Evolutionary conservation across 2,888 invertebrate genomes (phyloP).

Genomic region (Nemotelus pantherinus): DNA sequence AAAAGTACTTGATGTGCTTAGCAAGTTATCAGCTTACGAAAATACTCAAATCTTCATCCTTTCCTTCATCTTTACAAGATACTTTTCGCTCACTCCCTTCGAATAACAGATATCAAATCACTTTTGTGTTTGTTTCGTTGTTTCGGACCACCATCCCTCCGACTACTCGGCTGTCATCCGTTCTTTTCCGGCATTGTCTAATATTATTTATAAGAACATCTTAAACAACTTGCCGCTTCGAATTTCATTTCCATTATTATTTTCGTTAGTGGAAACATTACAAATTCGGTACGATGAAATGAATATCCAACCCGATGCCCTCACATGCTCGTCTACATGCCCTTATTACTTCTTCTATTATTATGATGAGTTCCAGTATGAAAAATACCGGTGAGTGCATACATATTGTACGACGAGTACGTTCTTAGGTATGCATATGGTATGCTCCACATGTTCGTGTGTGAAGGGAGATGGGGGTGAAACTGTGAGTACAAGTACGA

Average conservation of each 20-base stretch:
- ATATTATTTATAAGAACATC: conserved; percentile 41
- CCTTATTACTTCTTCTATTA: conserved; percentile 33
- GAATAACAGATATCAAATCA: conserved; percentile 36
- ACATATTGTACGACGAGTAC: not conserved
- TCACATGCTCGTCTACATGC: conserved; percentile 39
- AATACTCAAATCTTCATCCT: not conserved
- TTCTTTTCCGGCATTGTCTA: conserved; percentile 20
- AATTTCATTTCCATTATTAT: conserved; percentile 50
- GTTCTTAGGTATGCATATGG: not conserved
- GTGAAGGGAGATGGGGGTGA: not conserved
- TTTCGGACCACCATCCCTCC: not conserved
- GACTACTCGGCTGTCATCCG: not conserved
- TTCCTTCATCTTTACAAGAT: not conserved
- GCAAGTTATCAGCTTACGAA: conserved; percentile 25
- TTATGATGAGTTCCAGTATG: conserved; percentile 35
- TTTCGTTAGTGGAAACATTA: conserved; percentile 45
- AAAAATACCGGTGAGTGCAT: conserved; percentile 21
- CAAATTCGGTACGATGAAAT: conserved; percentile 44
- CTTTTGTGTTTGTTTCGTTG: conserved; percentile 6
- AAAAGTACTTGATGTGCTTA: conserved; percentile 21
- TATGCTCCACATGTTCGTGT: not conserved
- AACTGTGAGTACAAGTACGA: not conserved
- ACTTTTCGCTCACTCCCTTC: not conserved
- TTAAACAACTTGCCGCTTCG: conserved; percentile 45
- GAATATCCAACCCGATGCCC: conserved; percentile 43